phyloP scores from a whole-genome alignment of 2,113 vertebrate species.

The Laticauda colubrina region DNA sequence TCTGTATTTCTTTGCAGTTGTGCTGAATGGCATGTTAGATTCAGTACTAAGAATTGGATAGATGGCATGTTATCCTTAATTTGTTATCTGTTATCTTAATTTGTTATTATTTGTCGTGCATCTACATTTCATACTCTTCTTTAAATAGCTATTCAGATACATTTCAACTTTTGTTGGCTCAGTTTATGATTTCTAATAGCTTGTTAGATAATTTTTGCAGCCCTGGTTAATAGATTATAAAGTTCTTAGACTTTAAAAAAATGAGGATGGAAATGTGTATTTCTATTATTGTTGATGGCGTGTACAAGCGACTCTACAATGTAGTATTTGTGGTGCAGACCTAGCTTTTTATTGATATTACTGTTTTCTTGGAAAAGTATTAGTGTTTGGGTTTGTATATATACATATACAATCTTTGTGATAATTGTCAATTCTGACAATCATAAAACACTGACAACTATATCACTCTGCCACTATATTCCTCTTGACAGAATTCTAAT shows the following conservation, averaged over 20 bases:
- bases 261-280: not conserved
- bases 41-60: not conserved
- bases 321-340: not conserved
- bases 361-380: not conserved
- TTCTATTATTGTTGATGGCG: not conserved
- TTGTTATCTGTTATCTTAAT: not conserved
- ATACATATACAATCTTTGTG: not conserved
- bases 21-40: not conserved
- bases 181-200: constrained; percentile 12
- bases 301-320: fast-evolving
- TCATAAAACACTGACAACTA: not conserved
- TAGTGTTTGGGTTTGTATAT: not conserved
- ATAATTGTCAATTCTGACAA: not conserved
- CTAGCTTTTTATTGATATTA: not conserved
- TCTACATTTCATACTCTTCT: not conserved
- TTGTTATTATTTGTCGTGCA: not conserved
- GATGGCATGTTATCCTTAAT: not conserved
- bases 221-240: not conserved
- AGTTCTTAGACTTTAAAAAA: not conserved
- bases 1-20: not conserved
- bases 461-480: not conserved
- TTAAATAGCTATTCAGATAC: not conserved
- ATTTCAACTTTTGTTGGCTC: not conserved
- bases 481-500: not conserved
- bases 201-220: not conserved